Base-by-base conservation (phyloP, 2,113 vertebrate genomes). In the Anarrhichthys ocellatus region DNA sequence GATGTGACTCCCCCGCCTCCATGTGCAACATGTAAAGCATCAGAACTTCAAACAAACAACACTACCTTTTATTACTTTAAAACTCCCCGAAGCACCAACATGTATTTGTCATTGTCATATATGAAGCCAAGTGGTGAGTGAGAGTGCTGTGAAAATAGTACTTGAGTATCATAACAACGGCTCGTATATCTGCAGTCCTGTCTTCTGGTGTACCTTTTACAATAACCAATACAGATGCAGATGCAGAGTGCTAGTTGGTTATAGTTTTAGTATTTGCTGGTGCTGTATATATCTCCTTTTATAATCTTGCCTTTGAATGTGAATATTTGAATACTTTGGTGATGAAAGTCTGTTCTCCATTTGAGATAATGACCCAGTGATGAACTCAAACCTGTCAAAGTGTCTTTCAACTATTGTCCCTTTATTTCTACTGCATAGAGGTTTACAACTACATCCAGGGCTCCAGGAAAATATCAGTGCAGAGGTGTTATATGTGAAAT, bases 251-350 rank as follows among this genome's bases (percentile, higher is more conserved):
- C 24, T 24, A 29, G 56, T 58, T 15, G n/a, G 56, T 24, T 29
- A 32, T 9, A 2, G 18, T 24, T 22, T 34, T 9, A 29, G 29
- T 8, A 32, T 36, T 62, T 34, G 29, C 14, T 18, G 29, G 7
- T 34, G 15, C 29, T 27, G 32, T 63, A 17, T 7, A 63, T 38
- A 38, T 38, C 38, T 64, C 34, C 34, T 22, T 38, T 22, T 38
- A 11, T 64, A 6, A 64, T 40, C 34, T 36, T 11, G 32, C 29
- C 61, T 64, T 64, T 64, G 5, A 22, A 64, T 13, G 62, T 22
- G 62, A 38, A 64, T n/a, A n/a, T 40, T 64, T 64, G 62, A 64
- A 64, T 22, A 38, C 62, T n/a, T 64, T 34, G 29, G 14, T 32
- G 15, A 27, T 64, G 34, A 38, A 64, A 64, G 34, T 38, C 62